Evolutionary conservation across 2,113 vertebrate genomes (phyloP).

Genomic region (Muntiacus reevesi): DNA sequence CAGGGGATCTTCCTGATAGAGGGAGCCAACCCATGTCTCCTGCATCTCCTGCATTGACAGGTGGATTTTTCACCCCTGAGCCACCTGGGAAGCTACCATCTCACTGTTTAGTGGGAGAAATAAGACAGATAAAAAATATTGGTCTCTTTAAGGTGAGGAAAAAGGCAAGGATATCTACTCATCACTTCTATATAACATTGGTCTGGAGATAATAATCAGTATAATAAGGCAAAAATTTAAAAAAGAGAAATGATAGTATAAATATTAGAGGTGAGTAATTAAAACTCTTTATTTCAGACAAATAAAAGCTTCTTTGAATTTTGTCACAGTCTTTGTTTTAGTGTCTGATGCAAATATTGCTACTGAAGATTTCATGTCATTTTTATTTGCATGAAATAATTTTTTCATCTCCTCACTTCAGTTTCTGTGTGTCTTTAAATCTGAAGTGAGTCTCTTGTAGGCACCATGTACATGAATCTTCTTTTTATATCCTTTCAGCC

Average conservation of each 20-base stretch:
- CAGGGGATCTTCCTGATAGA: neutral
- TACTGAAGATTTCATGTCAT: neutral
- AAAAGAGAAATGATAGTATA: neutral
- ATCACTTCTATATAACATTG: neutral
- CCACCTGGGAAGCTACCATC: neutral
- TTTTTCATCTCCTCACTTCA: neutral
- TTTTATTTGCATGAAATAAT: neutral
- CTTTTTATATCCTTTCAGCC: neutral
- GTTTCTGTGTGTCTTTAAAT: neutral
- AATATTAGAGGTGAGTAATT: neutral
- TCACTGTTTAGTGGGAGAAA: neutral
- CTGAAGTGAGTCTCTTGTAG: neutral
- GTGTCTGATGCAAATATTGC: neutral
- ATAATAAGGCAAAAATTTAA: neutral
- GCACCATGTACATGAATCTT: neutral
- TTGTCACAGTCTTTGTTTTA: neutral
- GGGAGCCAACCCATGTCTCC: fast-evolving
- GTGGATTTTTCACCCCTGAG: neutral
- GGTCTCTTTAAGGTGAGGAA: neutral
- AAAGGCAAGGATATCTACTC: neutral
- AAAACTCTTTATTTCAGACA: neutral
- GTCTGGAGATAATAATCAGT: neutral
- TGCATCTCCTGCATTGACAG: neutral
- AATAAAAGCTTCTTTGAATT: neutral
- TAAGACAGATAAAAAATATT: neutral